A percentile compares a stretch with the other conserved stretches of the same genome.
Conservation (phyloP, 2,888 invertebrate genomes). For the Idaea straminata region DNA sequence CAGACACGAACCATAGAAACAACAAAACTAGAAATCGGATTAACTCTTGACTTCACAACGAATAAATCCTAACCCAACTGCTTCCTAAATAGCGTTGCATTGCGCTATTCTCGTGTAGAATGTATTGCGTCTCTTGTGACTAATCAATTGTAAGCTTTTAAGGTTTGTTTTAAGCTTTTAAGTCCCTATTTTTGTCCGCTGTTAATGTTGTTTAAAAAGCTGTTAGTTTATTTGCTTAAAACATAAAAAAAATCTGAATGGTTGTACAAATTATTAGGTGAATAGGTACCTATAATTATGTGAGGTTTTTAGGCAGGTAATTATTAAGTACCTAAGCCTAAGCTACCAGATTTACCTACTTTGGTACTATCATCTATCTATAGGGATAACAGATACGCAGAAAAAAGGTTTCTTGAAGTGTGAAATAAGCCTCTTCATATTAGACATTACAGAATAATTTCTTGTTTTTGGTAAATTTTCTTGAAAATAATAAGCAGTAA, state of each 20-base stretch:
- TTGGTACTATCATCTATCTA: too few relatives aligned
- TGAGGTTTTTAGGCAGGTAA: too few relatives aligned
- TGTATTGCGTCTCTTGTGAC: neutral
- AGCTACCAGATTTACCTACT: too few relatives aligned
- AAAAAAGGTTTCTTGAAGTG: too few relatives aligned
- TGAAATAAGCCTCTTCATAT: too few relatives aligned
- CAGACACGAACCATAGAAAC: neutral
- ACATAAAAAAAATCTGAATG: neutral
- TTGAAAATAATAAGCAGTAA: too few relatives aligned
- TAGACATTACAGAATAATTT: too few relatives aligned
- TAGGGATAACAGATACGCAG: too few relatives aligned
- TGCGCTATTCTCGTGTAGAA: neutral
- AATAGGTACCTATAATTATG: too few relatives aligned
- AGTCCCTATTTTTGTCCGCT: neutral
- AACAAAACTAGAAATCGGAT: constrained; percentile 1
- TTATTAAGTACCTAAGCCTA: too few relatives aligned
- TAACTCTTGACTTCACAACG: neutral
- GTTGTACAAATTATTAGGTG: neutral
- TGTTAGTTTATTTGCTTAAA: neutral
- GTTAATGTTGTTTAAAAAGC: neutral
- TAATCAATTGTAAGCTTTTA: neutral
- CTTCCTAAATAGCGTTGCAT: neutral
- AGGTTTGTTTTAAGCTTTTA: neutral
- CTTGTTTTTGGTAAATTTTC: too few relatives aligned
- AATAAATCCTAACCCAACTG: neutral